These are phyloP conservation scores for Dermatemys mawii DNA, from an alignment of 2,113 vertebrate species.

Conservation along the genomic window DNA sequence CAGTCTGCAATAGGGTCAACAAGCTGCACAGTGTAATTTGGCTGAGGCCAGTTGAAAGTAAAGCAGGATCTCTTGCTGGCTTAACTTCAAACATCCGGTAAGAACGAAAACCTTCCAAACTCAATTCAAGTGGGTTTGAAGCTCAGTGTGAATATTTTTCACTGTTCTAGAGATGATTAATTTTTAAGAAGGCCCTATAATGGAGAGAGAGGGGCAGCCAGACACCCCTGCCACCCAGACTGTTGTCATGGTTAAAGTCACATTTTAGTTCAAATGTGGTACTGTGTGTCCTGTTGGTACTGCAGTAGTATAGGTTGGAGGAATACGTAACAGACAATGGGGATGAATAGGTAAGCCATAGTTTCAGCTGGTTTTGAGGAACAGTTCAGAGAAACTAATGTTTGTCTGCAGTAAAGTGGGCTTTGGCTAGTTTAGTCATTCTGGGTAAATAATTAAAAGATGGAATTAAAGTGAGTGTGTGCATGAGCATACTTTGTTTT, in stretches of 20 bases:
- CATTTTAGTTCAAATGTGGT: constrained; percentile 3
- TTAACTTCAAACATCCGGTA: not conserved
- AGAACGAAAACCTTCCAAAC: not conserved
- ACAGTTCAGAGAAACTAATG: not conserved
- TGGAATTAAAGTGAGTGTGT: not conserved
- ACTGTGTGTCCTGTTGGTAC: not conserved
- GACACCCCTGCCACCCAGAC: not conserved
- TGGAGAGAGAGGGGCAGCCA: not conserved
- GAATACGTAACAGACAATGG: too few relatives aligned
- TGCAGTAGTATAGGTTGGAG: not conserved
- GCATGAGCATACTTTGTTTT: not conserved
- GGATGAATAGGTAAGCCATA: not conserved
- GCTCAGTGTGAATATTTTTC: not conserved
- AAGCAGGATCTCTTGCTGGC: not conserved
- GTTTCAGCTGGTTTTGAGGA: constrained; percentile 15
- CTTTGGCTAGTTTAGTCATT: not conserved
- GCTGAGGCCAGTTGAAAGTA: not conserved
- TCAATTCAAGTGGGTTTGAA: not conserved
- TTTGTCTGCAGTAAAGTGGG: constrained; percentile 33
- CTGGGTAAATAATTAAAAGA: constrained; percentile 14
- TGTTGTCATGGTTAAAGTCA: constrained; percentile 28
- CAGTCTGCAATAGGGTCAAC: not conserved
- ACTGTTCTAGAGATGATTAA: not conserved
- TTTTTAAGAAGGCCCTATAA: constrained; percentile 12
- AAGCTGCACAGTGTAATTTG: not conserved